phyloP scores from a whole-genome alignment of 53 echinoderm and acorn worm genomes.

The Temnopleurus reevesii region DNA sequence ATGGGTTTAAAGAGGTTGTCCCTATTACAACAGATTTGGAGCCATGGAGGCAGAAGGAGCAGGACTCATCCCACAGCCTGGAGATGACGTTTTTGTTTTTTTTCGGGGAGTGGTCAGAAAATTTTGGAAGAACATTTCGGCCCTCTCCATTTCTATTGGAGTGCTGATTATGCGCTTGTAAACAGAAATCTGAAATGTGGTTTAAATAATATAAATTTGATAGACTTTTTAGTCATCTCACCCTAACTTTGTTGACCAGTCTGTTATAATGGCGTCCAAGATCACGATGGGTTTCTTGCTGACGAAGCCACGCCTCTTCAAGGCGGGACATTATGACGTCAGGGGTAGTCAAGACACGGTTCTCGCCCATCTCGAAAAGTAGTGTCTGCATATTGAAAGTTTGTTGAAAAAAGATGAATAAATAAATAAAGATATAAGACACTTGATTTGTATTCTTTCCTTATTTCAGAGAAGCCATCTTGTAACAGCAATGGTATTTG shows the following conservation, averaged over 20 bases:
- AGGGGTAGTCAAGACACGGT: background rate
- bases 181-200: too few relatives aligned
- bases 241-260: background rate
- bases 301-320: conserved; percentile 7
- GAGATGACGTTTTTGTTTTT: too few relatives aligned
- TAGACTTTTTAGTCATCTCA: background rate
- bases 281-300: background rate
- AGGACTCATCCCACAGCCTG: too few relatives aligned
- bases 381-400: background rate
- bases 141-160: too few relatives aligned
- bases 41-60: too few relatives aligned
- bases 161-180: too few relatives aligned
- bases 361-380: background rate
- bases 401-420: background rate
- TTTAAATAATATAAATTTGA: too few relatives aligned
- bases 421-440: background rate
- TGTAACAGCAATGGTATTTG: too few relatives aligned
- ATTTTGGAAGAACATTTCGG: too few relatives aligned
- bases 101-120: too few relatives aligned
- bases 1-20: too few relatives aligned
- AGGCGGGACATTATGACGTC: conserved; percentile 1
- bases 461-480: background rate
- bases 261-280: background rate
- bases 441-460: background rate
- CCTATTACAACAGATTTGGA: too few relatives aligned